Percentiles rank a stretch among this genome's conserved stretches.
Conservation (phyloP, 2,888 invertebrate species). For the Myopa tessellatipennis region DNA sequence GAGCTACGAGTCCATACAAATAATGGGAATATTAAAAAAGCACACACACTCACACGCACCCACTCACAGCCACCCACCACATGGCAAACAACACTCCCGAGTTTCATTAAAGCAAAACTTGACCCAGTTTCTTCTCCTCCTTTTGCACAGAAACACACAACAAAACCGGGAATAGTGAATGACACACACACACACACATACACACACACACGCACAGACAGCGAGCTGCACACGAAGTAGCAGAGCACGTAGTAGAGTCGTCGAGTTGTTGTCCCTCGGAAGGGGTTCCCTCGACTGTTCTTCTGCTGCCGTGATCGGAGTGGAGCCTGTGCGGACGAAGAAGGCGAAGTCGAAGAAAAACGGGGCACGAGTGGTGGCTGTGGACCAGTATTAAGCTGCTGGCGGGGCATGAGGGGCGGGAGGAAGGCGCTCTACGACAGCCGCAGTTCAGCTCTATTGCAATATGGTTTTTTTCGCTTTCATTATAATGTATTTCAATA, state of each 20-base stretch:
- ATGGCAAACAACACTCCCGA: conserved; percentile 26
- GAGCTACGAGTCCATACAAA: not conserved
- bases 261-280: not conserved
- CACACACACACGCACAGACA: not conserved
- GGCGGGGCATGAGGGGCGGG: not conserved
- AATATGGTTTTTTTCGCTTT: not conserved
- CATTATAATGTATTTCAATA: conserved; percentile 13
- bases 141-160: conserved; percentile 14
- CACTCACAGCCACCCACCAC: not conserved
- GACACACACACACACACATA: not conserved
- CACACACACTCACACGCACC: conserved; percentile 6
- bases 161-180: not conserved
- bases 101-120: conserved; percentile 50
- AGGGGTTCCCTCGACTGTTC: conserved; percentile 11
- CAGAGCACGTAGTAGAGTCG: not conserved
- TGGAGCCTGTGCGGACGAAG: not conserved
- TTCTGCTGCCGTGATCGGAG: conserved; percentile 4
- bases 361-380: not conserved
- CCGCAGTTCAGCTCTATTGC: not conserved
- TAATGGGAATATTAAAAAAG: conserved; percentile 22
- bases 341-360: not conserved
- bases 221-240: not conserved
- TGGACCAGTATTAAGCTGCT: not conserved
- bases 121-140: conserved; percentile 47
- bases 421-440: not conserved